These are phyloP conservation scores for Ophion costatus DNA, from an alignment of 2,888 invertebrate species.

Conservation along the genomic window DNA sequence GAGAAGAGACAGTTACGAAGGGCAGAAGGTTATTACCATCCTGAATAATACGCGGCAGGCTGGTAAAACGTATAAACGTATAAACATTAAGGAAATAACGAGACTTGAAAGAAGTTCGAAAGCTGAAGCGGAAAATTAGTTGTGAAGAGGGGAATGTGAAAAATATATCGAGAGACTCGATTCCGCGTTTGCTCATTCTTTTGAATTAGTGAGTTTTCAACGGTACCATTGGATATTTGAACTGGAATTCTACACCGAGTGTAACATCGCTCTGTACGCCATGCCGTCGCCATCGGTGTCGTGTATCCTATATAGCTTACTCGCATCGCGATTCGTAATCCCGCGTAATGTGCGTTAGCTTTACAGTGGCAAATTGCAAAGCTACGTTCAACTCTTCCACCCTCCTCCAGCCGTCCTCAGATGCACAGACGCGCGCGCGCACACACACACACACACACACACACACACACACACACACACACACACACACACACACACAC, in stretches of 20 bases:
- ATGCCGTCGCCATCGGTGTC: slow-evolving; percentile 34
- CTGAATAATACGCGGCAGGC: too few species aligned
- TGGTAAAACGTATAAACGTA: too few species aligned
- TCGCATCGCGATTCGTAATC: slow-evolving; percentile 45
- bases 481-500: slow-evolving; percentile 1
- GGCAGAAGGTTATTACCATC: too few species aligned
- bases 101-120: too few species aligned
- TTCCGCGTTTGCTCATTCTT: not conserved
- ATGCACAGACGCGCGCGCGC: not conserved
- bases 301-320: slow-evolving; percentile 1
- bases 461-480: not conserved
- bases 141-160: not conserved
- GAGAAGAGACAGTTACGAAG: too few species aligned
- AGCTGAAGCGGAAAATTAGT: not conserved
- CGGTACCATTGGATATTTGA: slow-evolving; percentile 43
- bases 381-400: slow-evolving; percentile 19
- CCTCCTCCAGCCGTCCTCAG: not conserved
- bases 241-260: slow-evolving; percentile 2
- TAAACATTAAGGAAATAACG: too few species aligned
- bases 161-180: slow-evolving; percentile 34
- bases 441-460: not conserved
- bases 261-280: slow-evolving; percentile 28
- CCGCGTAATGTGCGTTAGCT: slow-evolving; percentile 44
- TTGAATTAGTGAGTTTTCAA: slow-evolving; percentile 47
- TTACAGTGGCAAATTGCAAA: slow-evolving; percentile 63